Base-by-base conservation (phyloP, 2,113 vertebrate genomes). In the Ictalurus furcatus region DNA sequence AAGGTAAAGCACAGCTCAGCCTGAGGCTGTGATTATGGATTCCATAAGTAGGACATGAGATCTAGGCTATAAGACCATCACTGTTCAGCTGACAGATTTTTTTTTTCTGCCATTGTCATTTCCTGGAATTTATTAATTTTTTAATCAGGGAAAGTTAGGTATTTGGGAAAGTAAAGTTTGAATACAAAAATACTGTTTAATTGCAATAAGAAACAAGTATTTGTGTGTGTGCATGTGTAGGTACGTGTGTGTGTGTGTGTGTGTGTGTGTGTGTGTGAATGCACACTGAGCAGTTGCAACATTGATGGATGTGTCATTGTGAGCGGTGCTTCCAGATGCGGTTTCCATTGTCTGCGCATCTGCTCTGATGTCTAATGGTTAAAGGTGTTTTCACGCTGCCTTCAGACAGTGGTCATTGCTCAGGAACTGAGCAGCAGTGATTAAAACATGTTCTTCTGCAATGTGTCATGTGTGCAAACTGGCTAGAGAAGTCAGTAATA, bases 351-450 rank as follows among this genome's bases (percentile, higher is more conserved):
- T 63, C 71, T 78, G 69, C 52, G 65, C 80, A 52, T 76, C 25
- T 84, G 48, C 28, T 8, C n/a, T 56, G 71, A 76, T 67, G 81
- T 88, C 71, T 48, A 48, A 8, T 80, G 52, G 37, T 90, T 90
- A 85, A 74, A 88, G 65, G 87, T 84, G 79, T 83, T 74, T 37
- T 83, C 87, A 76, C 28, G 30, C 65, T 58, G 84, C 88, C 85
- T 48, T 71, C 83, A 85, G 82, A 69, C 86, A 79, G 67, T 59
- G 82, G 86, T 59, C 81, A 84, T 71, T 56, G 67, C 25, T 58
- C 67, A n/a, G 61, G 23, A 30, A 58, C 44, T 8, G 25, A 40
- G 58, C 76, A 19, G 59, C 85, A 63, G 25, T n/a, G 37, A 67
- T 61, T 79, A 48, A 63, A 63, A 16, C 28, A 12, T 3, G 7